Evolutionary conservation across 2,888 invertebrate genomes (phyloP), one percentile per base, ranked within the genome.

Genomic region (Nemotelus nigrinus): DNA sequence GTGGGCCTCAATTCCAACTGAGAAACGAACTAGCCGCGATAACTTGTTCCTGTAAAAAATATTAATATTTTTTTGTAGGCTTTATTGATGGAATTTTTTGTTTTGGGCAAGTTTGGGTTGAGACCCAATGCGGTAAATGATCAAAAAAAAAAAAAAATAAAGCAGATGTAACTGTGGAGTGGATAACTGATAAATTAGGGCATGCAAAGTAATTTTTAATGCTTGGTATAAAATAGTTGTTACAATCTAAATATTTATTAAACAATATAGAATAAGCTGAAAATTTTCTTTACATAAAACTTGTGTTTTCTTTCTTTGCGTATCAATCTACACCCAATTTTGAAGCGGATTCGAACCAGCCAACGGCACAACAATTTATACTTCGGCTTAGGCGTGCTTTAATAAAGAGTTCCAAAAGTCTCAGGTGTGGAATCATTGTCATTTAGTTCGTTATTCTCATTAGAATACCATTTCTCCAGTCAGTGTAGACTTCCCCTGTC

Each of bases 191-290:
- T 7, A 7, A 6, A 48, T 48, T 8, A n/a, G 44, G 67, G 48
- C 67, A 10, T 67, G 7, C 8, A 53, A 68, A 53, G 5, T 58
- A 39, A 70, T 70, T 63, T 63, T 41, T 44, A 44, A 1, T 70
- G 70, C 70, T 70, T 70, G 41, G 55, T 55, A 70, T 53, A 55
- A 55, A 70, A 41, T 70, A 70, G 55, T 70, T 70, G 70, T 70
- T 70, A 70, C 39, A 70, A 55, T 41, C 70, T 70, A 55, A 70
- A 55, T 70, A 70, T 70, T 70, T 70, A 70, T 70, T 70, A 70
- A 70, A 55, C 67, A 67, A 70, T 47, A 70, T 53, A 70, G 43
- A 41, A 4, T 70, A 70, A 70, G 70, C 43, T 68, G 55, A 70
- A 25, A 25, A 55, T 55, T 70, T 70, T 70, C 70, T 70, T 70